Conservation (phyloP, 2,113 vertebrate genomes). For the Axis porcinus region DNA sequence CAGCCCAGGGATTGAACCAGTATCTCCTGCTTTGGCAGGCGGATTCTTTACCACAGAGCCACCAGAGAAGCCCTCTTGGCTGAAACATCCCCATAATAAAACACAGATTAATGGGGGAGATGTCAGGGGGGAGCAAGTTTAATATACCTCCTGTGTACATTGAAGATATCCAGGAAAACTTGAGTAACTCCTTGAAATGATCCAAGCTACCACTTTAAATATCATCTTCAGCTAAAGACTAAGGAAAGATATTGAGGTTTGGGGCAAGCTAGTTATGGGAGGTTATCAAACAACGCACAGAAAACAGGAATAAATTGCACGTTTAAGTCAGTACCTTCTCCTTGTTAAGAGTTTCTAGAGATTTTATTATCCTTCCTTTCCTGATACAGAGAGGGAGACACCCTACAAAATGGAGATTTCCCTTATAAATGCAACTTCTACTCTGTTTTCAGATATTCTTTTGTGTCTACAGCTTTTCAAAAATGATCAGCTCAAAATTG, state of each 20-base stretch:
- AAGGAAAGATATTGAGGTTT: not conserved
- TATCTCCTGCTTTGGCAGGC: not conserved
- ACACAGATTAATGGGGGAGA: not conserved
- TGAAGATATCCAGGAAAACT: not conserved
- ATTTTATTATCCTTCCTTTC: not conserved
- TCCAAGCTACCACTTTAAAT: not conserved
- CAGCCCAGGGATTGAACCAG: not conserved
- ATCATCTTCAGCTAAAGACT: not conserved
- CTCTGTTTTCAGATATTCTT: not conserved
- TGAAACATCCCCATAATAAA: not conserved
- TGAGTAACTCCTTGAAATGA: not conserved
- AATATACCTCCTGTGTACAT: not conserved
- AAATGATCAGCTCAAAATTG: not conserved
- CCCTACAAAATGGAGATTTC: not conserved
- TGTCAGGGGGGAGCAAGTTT: not conserved
- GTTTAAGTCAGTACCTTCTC: not conserved
- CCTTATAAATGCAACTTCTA: not conserved
- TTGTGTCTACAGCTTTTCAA: not conserved
- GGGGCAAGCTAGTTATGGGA: not conserved
- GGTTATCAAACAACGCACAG: not conserved
- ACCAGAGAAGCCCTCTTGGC: not conserved
- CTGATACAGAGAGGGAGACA: not conserved
- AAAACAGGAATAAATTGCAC: not conserved
- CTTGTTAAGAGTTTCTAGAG: not conserved
- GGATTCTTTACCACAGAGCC: not conserved